Base-by-base conservation (phyloP, 2,797 vertebrate genomes). In the Phoeniculus purpureus region DNA sequence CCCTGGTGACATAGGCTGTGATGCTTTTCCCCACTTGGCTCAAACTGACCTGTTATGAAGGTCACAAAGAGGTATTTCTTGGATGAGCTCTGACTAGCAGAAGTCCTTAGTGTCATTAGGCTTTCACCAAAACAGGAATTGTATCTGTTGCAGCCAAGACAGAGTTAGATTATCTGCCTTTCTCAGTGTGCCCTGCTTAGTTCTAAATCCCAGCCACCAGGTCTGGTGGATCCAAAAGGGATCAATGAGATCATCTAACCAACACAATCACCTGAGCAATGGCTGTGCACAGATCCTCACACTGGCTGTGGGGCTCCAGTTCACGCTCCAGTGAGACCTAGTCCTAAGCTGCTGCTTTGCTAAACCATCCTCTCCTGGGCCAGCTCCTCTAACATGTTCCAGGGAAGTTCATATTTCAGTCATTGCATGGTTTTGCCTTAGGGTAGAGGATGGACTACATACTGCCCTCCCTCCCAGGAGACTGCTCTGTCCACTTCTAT, bases 401-500 rank as follows among this genome's bases (percentile, higher is more conserved):
- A 73, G 48, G 48, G 11, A 85, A 85, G 87, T 74, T 83, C 32
- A 2, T 51, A 47, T 87, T 80, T 80, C 89, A 77, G 23, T 59
- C 73, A 76, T 48, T 45, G n/a, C 65, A 68, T 40, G 48, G 48
- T 85, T 87, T 80, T 87, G 68, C 82, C 76, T 68, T 54, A 56
- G 51, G 64, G 37, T 15, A 58, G 67, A 85, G 65, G 79, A 91
- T 34, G 72, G 75, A 68, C 64, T 65, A 48, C 47, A 34, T 65
- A 54, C 45, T 61, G 48, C 9, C 31, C 65, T 79, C 52, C 37
- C 72, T 89, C 82, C 68, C 73, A 47, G 67, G 56, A 93, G 68
- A 58, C 27, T 79, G 74, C 73, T 82, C 76, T 85, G 72, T 55
- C 70, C 82, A 67, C 71, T 56, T 82, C 83, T 77, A 52, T 90